A percentile compares a stretch with the other conserved stretches of the same genome.
phyloP scores from a whole-genome alignment of 2,888 invertebrate genomes.

The Tiphia femorata region DNA sequence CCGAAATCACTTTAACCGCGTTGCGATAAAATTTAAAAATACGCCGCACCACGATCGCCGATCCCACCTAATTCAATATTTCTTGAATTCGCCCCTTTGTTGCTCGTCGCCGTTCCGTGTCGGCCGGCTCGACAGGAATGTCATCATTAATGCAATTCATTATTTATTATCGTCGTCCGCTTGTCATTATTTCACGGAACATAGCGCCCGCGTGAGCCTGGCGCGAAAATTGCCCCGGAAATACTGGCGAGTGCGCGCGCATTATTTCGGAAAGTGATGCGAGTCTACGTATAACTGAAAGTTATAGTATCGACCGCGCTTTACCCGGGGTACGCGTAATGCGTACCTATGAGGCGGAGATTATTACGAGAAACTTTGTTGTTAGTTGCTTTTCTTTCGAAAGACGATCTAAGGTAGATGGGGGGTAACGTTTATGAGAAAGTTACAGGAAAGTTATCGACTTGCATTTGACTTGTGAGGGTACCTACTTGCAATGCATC shows the following conservation, averaged over 20 bases:
- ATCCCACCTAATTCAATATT: too few species aligned
- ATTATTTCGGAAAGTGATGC: neutral
- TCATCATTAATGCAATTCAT: too few species aligned
- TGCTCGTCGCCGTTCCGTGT: too few species aligned
- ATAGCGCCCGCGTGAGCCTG: too few species aligned
- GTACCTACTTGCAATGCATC: neutral
- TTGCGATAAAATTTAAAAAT: too few species aligned
- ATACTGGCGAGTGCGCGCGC: neutral
- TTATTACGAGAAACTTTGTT: slow-evolving; percentile 3
- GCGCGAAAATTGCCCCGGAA: neutral
- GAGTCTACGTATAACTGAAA: neutral
- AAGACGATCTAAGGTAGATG: neutral
- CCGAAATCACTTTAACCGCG: too few species aligned
- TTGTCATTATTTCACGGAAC: too few species aligned
- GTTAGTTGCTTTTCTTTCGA: neutral
- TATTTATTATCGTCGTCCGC: too few species aligned
- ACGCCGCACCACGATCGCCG: too few species aligned
- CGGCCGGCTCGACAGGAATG: too few species aligned
- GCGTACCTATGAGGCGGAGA: slow-evolving; percentile 1
- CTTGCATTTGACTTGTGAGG: neutral
- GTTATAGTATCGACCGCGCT: neutral
- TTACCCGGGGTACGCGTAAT: neutral
- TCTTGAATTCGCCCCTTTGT: too few species aligned
- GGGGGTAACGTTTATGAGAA: neutral
- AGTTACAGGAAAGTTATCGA: neutral